These are phyloP conservation scores for Coluber constrictor DNA, from an alignment of 2,797 vertebrate species.

Conservation along the genomic window DNA sequence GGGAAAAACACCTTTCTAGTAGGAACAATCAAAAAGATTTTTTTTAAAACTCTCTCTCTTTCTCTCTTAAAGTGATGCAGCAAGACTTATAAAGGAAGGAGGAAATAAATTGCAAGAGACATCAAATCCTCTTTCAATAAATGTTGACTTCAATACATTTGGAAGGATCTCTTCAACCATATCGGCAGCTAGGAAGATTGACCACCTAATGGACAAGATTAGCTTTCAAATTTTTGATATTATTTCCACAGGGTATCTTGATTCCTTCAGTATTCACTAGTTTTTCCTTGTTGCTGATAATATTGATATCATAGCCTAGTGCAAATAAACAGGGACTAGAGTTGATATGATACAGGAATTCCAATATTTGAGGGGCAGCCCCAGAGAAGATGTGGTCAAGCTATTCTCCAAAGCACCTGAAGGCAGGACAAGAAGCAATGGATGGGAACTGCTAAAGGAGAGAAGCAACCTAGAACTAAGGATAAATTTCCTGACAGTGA, in stretches of 20 bases:
- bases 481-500: too few species aligned
- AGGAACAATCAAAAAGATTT: slow-evolving; percentile 13
- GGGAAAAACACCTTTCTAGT: neutral
- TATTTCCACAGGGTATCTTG: neutral
- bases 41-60: too few species aligned
- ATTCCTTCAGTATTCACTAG: neutral
- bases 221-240: neutral
- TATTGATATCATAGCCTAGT: neutral
- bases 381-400: too few species aligned
- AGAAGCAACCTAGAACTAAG: too few species aligned
- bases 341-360: too few species aligned
- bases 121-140: fast-evolving
- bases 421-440: too few species aligned
- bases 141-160: neutral
- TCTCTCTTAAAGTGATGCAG: neutral
- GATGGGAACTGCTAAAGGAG: too few species aligned
- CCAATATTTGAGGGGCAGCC: too few species aligned
- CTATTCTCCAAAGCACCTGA: too few species aligned
- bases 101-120: neutral
- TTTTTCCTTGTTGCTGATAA: neutral
- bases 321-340: too few species aligned
- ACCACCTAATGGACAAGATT: neutral
- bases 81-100: slow-evolving; percentile 14
- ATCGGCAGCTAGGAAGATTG: neutral
- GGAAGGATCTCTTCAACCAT: neutral